Evolutionary conservation across 2,797 vertebrate genomes (phyloP), one percentile per base, ranked within the genome.

Genomic region (Rhabdophis nuchalis): DNA sequence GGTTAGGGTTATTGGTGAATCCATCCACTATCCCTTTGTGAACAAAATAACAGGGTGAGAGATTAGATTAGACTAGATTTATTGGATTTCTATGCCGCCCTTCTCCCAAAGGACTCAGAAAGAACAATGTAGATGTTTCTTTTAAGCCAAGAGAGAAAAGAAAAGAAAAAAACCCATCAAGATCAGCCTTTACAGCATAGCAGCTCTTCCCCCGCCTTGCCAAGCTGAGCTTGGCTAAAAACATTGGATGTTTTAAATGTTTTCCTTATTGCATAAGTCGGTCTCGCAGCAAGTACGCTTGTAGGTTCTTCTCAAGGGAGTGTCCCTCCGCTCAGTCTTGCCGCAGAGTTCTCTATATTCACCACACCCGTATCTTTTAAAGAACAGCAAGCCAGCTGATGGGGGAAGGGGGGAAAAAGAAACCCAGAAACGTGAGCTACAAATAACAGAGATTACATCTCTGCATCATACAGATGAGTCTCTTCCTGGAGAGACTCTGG

Each of bases 291-390:
- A 93, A 7, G 0, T 11, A 32, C 56, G 92, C 10, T 46, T 14
- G 46, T 46, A 90, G 23, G 9, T 3, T 36, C 52, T 61, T 3
- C 18, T 20, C 2, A 88, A 25, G 7, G 2, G 1, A 4, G 23
- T 54, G 1, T 93, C 56, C 57, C 92, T 52, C 0, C 1, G 0
- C 7, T 93, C 89, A 0, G 25, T 46, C 54, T 0, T 93, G 56
- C 90, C 77, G 25, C 92, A 93, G 85, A 93, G 92, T 18, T 93
- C 92, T 16, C n/a, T 10, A 0, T 23, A 54, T 52, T 54, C 53
- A 16, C 89, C n/a, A n/a, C 92, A 93, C 7, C 54, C 82, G 0
- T n/a, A 41, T 9, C 0, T 52, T n/a, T 20, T n/a, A 57, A 1
- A 88, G 8, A 90, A 1, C n/a, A 1, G 4, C 0, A 85, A 0